These are phyloP conservation scores for Tetraneura akinire DNA, from an alignment of 1,140 invertebrate species.

Conservation along the genomic window DNA sequence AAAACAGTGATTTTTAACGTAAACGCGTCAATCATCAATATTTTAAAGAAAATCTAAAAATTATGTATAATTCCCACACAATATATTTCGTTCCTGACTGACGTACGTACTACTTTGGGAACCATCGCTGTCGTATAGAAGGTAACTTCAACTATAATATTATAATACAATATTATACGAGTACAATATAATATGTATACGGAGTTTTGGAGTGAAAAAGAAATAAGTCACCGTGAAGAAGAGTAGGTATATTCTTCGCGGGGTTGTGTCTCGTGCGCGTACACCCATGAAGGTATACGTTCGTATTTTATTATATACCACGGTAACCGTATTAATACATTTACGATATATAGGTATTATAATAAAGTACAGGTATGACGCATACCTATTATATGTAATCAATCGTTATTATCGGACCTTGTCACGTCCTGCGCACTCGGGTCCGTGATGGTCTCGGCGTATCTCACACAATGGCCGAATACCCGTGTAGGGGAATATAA, in stretches of 20 bases:
- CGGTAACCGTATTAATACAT: neutral
- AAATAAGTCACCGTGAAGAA: neutral
- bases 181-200: neutral
- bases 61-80: too few species aligned
- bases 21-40: too few species aligned
- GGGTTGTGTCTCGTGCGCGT: neutral
- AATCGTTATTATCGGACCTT: slow-evolving; percentile 23
- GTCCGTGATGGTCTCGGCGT: neutral
- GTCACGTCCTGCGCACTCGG: slow-evolving; percentile 16
- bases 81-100: too few species aligned
- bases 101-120: too few species aligned
- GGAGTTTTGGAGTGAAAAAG: neutral
- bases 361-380: too few species aligned
- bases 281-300: slow-evolving; percentile 12
- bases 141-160: neutral
- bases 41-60: too few species aligned
- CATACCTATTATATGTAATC: too few species aligned
- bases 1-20: too few species aligned
- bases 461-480: slow-evolving; percentile 36
- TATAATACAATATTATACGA: too few species aligned
- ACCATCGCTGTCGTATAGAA: neutral
- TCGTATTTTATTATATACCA: neutral
- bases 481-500: too few species aligned
- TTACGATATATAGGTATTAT: neutral
- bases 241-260: neutral